Evolutionary conservation across 2,888 invertebrate genomes (phyloP), one percentile per base, ranked within the genome.

Genomic region (Fragum fragum): DNA sequence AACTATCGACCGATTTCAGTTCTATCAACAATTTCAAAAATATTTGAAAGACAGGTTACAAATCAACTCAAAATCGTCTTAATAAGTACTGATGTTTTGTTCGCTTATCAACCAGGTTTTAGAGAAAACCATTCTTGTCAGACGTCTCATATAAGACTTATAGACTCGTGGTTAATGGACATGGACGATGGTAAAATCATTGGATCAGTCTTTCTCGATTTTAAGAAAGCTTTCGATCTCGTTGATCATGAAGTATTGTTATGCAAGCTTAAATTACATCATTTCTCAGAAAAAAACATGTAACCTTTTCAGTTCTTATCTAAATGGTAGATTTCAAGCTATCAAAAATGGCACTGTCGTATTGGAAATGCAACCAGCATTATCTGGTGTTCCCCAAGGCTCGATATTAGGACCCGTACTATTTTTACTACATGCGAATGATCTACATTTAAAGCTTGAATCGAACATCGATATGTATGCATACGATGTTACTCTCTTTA

Each of bases 101-200:
- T 23, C 14, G 23, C 26, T 7, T 57, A 23, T 14, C 32, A 61
- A 16, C 14, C 32, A 7, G 61, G 61, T 0, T 61, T 61, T 18
- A 61, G 61, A 61, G n/a, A 61, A 61, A 61, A 32, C 0, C 61
- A 61, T 32, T 32, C 32, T n/a, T 32, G 61, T 32, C 32, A n/a
- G 6, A 61, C 61, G 0, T 6, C 61, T 16, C 61, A 3, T n/a
- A 21, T 32, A 32, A n/a, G n/a, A 18, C 18, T 61, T 18, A n/a
- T 61, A 1, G 32, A 61, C 32, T 2, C 1, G 18, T 61, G 32
- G 61, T 18, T 32, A 3, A 32, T 1, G 16, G 16, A n/a, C 3
- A 61, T 61, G 3, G 61, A 61, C 29, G 11, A 11, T 14, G 61
- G 61, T 9, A 32, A 61, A 14, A 32, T 32, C 0, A 32, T 61